Conservation (phyloP, 2,797 vertebrate species). For the Brotogeris chrysoptera region DNA sequence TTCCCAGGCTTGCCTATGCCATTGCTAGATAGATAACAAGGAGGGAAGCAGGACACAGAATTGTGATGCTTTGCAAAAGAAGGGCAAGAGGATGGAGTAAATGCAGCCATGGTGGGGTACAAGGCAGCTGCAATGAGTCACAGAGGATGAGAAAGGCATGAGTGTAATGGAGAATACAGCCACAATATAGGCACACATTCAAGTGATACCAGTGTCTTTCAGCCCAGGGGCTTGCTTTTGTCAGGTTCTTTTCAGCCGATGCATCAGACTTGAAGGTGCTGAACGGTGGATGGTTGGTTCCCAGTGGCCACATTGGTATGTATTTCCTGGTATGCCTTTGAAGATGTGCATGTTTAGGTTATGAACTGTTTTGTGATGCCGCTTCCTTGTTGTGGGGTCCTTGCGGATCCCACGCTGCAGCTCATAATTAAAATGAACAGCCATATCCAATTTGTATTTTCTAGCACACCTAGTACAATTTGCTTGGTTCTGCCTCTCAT, state of each 20-base stretch:
- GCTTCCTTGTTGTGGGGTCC: not conserved
- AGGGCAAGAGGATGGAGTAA: not conserved
- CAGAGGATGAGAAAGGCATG: not conserved
- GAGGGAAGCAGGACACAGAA: not conserved
- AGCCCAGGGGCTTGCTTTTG: not conserved
- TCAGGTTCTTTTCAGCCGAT: not conserved
- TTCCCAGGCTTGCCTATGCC: not conserved
- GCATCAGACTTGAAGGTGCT: not conserved
- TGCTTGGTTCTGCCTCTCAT: not conserved
- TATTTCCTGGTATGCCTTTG: not conserved
- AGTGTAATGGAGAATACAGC: not conserved
- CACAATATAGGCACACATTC: fast-evolving
- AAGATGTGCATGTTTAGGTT: not conserved
- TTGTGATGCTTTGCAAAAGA: not conserved
- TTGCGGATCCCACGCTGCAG: not conserved
- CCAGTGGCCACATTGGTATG: fast-evolving
- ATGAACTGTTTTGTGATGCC: not conserved
- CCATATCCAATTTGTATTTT: not conserved
- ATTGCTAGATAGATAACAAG: not conserved
- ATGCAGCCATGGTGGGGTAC: not conserved
- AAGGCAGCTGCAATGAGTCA: not conserved
- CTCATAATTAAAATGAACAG: not conserved
- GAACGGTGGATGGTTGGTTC: not conserved
- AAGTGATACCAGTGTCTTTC: not conserved
- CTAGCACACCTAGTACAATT: not conserved